Conservation (phyloP, 2,113 vertebrate genomes). For the Chascanopsetta lugubris region DNA sequence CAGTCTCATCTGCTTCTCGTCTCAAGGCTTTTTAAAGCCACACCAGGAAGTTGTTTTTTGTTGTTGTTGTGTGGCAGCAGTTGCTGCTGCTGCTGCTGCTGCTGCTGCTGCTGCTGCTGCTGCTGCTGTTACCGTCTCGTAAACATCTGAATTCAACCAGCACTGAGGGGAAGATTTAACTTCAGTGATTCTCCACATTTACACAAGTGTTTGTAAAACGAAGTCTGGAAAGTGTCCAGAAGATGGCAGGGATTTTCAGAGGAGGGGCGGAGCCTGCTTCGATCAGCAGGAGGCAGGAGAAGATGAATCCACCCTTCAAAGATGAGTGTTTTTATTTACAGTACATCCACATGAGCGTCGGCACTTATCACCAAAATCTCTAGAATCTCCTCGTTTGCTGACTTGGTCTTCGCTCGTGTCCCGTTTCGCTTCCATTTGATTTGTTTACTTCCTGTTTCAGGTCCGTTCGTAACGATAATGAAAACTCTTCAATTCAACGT, state of each 20-base stretch:
- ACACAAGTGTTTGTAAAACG: too few relatives aligned
- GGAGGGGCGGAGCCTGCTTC: too few relatives aligned
- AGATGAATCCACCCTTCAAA: neutral
- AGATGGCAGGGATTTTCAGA: neutral
- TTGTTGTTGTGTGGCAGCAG: neutral
- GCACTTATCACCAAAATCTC: too few relatives aligned
- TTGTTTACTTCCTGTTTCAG: too few relatives aligned
- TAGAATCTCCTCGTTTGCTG: too few relatives aligned
- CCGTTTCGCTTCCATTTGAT: too few relatives aligned
- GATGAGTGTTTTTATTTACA: neutral
- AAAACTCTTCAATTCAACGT: too few relatives aligned
- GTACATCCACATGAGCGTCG: too few relatives aligned
- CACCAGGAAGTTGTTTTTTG: neutral
- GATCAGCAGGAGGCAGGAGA: neutral
- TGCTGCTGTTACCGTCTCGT: neutral
- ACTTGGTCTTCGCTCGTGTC: too few relatives aligned
- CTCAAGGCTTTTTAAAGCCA: conserved; percentile 14
- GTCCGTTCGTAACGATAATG: too few relatives aligned
- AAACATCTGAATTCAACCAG: neutral
- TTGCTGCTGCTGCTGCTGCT: neutral
- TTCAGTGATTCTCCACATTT: neutral
- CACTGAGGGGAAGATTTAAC: neutral
- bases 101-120: neutral
- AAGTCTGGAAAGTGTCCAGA: too few relatives aligned
- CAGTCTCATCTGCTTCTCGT: conserved; percentile 14